Conservation (phyloP, 2,113 vertebrate genomes). For the Bagarius yarrelli region DNA sequence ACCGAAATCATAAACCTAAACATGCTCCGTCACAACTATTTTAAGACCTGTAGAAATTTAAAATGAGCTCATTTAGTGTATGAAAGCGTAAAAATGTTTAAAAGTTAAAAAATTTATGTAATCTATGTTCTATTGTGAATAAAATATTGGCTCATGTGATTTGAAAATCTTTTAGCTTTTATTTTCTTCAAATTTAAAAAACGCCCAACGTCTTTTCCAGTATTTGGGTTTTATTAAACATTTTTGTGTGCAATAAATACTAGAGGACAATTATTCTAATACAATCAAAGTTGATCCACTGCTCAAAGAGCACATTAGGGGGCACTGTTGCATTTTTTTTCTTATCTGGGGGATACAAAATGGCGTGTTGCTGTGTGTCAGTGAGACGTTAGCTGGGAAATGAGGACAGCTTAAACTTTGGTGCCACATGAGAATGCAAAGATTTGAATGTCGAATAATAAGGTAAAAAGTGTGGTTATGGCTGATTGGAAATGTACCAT, state of each 20-base stretch:
- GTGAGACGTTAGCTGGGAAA: constrained; percentile 33
- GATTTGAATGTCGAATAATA: constrained; percentile 13
- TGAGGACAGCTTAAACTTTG: constrained; percentile 44
- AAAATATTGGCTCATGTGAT: no score
- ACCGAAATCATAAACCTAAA: no score
- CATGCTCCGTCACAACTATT: no score
- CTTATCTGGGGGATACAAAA: neutral
- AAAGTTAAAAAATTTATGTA: no score
- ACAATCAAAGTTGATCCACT: neutral
- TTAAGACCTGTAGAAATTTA: no score
- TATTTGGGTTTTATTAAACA: no score
- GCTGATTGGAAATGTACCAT: constrained; percentile 77
- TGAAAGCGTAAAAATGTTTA: no score
- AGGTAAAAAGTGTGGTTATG: neutral
- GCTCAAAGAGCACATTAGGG: constrained; percentile 56
- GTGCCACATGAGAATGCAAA: constrained; percentile 39
- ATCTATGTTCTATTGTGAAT: no score
- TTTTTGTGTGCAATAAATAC: neutral
- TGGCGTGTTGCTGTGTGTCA: constrained; percentile 41
- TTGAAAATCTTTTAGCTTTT: no score
- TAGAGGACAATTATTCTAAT: neutral
- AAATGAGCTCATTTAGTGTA: no score
- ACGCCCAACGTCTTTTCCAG: no score
- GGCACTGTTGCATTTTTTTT: constrained; percentile 55
- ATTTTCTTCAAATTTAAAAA: no score